These are phyloP conservation scores for Alloplasta piceator DNA, from an alignment of 2,888 invertebrate genomes.

Conservation along the genomic window DNA sequence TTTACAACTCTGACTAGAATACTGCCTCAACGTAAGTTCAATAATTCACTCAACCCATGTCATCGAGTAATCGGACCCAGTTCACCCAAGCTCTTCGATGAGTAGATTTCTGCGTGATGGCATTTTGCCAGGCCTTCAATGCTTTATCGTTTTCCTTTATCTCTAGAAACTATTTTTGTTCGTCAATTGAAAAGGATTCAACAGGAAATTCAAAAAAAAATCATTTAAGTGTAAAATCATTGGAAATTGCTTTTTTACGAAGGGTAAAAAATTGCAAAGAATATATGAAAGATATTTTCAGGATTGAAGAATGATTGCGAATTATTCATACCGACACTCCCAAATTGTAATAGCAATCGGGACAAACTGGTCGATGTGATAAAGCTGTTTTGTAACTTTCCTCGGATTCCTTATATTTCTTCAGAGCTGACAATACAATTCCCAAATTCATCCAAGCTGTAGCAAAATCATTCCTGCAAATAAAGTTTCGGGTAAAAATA, in stretches of 20 bases:
- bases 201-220: conserved; percentile 64
- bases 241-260: too few species aligned
- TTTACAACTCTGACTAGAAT: too few species aligned
- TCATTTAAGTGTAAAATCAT: neutral
- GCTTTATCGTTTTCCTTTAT: conserved; percentile 90
- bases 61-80: conserved; percentile 92
- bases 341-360: conserved; percentile 97
- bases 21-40: neutral
- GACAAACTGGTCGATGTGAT: conserved; percentile 90
- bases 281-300: too few species aligned
- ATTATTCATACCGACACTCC: conserved; percentile 91
- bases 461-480: conserved; percentile 91
- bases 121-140: conserved; percentile 91
- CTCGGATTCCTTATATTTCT: conserved; percentile 89
- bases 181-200: neutral
- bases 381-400: conserved; percentile 92
- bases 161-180: conserved; percentile 89
- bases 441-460: conserved; percentile 99
- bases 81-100: conserved; percentile 97
- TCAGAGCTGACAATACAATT: conserved; percentile 92
- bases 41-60: conserved; percentile 84
- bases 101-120: conserved; percentile 90
- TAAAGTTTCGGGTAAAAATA: too few species aligned
- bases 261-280: too few species aligned
- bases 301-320: too few species aligned